These are phyloP conservation scores for Flexamia atlantica DNA, from an alignment of 2,888 invertebrate species.

Conservation along the genomic window DNA sequence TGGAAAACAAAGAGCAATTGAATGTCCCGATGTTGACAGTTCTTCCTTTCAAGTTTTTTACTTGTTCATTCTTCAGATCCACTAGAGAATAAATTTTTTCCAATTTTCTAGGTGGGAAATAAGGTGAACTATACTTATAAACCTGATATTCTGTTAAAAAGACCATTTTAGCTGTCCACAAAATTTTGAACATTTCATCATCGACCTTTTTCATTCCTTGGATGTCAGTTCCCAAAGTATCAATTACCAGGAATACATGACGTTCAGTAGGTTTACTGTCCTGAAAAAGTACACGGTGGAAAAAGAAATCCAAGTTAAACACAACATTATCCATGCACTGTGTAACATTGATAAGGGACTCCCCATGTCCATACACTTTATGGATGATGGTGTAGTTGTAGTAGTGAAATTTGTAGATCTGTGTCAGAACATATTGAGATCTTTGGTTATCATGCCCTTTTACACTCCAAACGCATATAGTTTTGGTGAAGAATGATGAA, in stretches of 20 bases:
- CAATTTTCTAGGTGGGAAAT: not conserved
- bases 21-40: conserved; percentile 2
- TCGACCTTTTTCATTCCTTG: not conserved
- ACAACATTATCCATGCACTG: not conserved
- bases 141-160: not conserved
- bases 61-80: not conserved
- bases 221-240: not conserved
- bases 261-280: not conserved
- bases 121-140: not conserved
- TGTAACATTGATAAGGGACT: not conserved
- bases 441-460: not conserved
- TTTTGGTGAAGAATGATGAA: not conserved
- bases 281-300: not conserved
- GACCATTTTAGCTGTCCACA: conserved; percentile 5
- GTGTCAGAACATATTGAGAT: not conserved
- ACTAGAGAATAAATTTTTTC: not conserved
- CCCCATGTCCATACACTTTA: not conserved
- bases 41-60: conserved; percentile 19
- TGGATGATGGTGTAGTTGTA: not conserved
- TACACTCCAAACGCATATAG: not conserved
- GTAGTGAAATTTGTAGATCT: not conserved
- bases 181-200: not conserved
- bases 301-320: not conserved
- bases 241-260: conserved; percentile 8
- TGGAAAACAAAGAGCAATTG: conserved; percentile 46